Percentiles rank a stretch among this genome's conserved stretches.
Conservation (phyloP, 2,113 vertebrate genomes). For the Fregata magnificens region DNA sequence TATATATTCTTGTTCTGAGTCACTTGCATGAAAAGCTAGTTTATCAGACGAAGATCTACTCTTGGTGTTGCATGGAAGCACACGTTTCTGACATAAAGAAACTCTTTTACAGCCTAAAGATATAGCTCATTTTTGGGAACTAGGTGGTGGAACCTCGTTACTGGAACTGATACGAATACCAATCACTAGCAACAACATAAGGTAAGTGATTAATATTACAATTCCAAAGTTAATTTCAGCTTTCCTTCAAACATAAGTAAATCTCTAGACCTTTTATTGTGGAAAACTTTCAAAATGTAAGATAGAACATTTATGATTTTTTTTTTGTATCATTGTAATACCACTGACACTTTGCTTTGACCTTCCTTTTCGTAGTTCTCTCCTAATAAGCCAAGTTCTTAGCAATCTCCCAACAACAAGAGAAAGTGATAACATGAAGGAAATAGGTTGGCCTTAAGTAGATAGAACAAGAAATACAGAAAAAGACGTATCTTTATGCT, state of each 20-base stretch:
- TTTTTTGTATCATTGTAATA: not conserved
- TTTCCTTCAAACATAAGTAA: not conserved
- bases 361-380: not conserved
- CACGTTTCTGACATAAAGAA: not conserved
- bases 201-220: conserved; percentile 68
- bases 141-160: conserved; percentile 91
- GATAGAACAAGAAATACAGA: not conserved
- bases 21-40: not conserved
- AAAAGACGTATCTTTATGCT: not conserved
- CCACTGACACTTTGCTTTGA: not conserved
- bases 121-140: conserved; percentile 93
- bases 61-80: not conserved
- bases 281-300: not conserved
- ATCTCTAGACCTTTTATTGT: not conserved
- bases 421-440: not conserved
- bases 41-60: not conserved
- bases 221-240: not conserved
- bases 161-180: conserved; percentile 89
- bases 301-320: not conserved
- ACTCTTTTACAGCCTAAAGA: conserved; percentile 87
- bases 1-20: not conserved
- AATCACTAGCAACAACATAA: conserved; percentile 79
- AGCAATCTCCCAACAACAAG: not conserved
- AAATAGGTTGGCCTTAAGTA: not conserved
- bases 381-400: not conserved